phyloP scores from a whole-genome alignment of 2,113 vertebrate species.

The Abramis brama region DNA sequence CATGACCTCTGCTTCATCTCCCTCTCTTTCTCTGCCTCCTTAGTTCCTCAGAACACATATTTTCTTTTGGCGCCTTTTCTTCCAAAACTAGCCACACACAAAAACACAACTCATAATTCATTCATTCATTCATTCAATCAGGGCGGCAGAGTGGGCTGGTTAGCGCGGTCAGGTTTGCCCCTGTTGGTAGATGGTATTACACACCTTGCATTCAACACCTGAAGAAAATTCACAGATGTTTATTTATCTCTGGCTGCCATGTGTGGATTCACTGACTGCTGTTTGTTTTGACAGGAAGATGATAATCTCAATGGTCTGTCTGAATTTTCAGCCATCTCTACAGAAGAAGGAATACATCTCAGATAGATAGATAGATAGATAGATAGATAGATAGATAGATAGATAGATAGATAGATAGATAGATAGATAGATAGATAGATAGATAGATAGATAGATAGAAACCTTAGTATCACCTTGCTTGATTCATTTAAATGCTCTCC shows the following conservation, averaged over 20 bases:
- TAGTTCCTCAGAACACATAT: not conserved
- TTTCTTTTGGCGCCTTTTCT: not conserved
- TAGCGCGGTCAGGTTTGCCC: not conserved
- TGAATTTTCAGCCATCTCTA: not conserved
- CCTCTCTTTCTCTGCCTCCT: not conserved
- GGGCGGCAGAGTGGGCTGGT: not conserved
- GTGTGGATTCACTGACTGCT: not conserved
- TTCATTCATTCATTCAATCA: not conserved
- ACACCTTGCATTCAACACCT: not conserved
- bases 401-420: too few relatives aligned
- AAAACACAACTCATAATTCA: not conserved
- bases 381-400: too few relatives aligned
- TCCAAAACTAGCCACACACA: not conserved
- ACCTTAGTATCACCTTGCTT: too few relatives aligned
- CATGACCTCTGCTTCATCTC: slow-evolving; percentile 8
- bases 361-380: too few relatives aligned
- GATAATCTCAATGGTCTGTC: not conserved
- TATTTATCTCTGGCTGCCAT: not conserved
- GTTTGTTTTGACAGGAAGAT: slow-evolving; percentile 10
- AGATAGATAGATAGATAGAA: too few relatives aligned
- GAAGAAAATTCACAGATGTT: not conserved
- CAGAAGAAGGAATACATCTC: too few relatives aligned
- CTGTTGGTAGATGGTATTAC: not conserved
- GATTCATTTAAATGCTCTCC: too few relatives aligned
- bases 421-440: too few relatives aligned